phyloP scores from a whole-genome alignment of 2,113 vertebrate species.

The Peromyscus polionotus region DNA sequence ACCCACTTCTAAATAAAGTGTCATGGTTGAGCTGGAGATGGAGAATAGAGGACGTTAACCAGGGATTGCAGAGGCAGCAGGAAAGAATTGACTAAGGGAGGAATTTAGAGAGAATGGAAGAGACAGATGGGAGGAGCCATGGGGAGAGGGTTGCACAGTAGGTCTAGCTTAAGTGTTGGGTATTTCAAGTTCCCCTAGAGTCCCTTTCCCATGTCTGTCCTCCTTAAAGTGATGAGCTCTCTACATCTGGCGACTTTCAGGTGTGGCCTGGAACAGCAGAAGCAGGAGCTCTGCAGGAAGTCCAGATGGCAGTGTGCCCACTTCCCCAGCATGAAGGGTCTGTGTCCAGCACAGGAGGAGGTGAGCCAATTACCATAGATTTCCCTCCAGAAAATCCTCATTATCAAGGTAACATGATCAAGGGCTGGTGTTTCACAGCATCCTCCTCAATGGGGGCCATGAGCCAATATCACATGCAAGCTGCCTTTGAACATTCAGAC shows the following conservation, averaged over 20 bases:
- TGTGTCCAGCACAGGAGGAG: not conserved
- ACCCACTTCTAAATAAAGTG: no score
- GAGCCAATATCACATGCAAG: not conserved
- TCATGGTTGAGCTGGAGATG: no score
- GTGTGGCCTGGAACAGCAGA: not conserved
- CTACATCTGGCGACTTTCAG: not conserved
- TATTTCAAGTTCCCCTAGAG: no score
- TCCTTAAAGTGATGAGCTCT: no score
- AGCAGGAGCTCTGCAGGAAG: not conserved
- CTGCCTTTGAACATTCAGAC: not conserved
- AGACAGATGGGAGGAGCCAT: no score
- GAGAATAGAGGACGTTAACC: no score
- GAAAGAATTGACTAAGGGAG: no score
- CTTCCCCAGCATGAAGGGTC: not conserved
- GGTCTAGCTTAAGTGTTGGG: no score
- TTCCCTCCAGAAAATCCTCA: not conserved
- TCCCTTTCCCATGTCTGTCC: no score
- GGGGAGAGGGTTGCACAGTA: no score
- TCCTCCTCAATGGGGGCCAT: rapidly evolving
- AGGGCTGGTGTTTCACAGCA: not conserved
- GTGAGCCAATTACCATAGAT: not conserved
- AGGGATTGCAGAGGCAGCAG: no score
- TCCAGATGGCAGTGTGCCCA: not conserved
- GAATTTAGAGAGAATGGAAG: no score
- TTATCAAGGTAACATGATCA: not conserved